phyloP scores from a whole-genome alignment of 2,113 vertebrate genomes.

The Gavia stellata region DNA sequence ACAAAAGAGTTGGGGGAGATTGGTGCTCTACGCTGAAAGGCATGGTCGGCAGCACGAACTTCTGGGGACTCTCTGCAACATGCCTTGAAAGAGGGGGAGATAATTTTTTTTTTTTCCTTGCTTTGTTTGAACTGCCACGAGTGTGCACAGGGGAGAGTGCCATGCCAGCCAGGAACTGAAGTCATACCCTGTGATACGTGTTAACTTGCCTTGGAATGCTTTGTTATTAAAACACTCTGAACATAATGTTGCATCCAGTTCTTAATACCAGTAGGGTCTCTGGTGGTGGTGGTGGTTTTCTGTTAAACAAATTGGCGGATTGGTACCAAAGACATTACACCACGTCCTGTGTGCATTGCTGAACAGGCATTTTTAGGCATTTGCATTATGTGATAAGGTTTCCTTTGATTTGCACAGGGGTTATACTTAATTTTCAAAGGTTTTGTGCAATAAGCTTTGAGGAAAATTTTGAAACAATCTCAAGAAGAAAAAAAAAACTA shows the following conservation, averaged over 20 bases:
- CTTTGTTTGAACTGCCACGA: neutral
- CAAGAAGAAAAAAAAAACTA: constrained; percentile 25
- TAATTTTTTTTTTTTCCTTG: neutral
- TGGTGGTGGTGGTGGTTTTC: neutral
- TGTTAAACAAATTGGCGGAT: constrained; percentile 17
- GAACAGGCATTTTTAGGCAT: neutral
- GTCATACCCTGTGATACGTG: neutral
- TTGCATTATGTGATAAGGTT: neutral
- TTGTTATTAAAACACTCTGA: constrained; percentile 41
- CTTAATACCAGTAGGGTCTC: neutral
- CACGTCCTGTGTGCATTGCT: neutral
- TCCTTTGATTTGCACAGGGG: constrained; percentile 25
- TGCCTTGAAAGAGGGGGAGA: constrained; percentile 16
- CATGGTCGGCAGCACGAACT: constrained; percentile 6
- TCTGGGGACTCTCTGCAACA: constrained; percentile 38
- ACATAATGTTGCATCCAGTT: neutral
- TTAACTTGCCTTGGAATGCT: constrained; percentile 39
- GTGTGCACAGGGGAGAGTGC: neutral
- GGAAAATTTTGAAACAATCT: neutral
- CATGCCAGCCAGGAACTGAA: neutral
- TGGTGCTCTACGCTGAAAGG: constrained; percentile 62
- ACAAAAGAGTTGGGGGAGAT: neutral
- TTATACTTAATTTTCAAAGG: neutral
- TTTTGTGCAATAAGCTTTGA: constrained; percentile 30
- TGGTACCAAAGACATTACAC: constrained; percentile 48